Conservation (phyloP, 1,140 invertebrate species). For the Drosophila lacteicornis region DNA sequence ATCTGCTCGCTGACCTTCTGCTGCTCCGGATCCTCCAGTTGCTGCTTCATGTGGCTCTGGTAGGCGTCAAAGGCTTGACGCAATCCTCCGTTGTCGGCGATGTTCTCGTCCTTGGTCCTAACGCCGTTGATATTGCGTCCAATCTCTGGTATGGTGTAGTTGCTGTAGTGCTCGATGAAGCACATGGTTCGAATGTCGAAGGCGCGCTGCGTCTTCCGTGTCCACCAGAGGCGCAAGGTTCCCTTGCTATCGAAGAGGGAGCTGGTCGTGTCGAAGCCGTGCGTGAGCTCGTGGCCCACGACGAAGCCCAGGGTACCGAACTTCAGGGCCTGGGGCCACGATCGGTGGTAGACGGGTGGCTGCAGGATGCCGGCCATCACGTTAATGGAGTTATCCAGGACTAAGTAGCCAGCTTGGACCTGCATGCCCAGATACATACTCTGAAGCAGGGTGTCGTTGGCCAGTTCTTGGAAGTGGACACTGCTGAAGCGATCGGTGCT, state of each 20-base stretch:
- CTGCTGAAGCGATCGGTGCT: constrained; percentile 54
- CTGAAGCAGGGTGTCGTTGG: constrained; percentile 57
- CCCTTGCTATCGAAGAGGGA: constrained; percentile 51
- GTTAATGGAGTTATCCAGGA: constrained; percentile 72
- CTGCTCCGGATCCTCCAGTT: constrained; percentile 73
- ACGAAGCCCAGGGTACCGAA: constrained; percentile 72
- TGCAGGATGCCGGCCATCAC: constrained; percentile 94
- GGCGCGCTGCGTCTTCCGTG: constrained; percentile 32
- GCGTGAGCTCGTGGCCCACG: constrained; percentile 73
- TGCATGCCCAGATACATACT: constrained; percentile 57
- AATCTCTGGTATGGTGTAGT: constrained; percentile 84
- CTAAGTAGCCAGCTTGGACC: constrained; percentile 65
- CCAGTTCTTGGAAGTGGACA: constrained; percentile 41
- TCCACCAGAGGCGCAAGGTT: constrained; percentile 72
- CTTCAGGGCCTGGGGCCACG: constrained; percentile 70
- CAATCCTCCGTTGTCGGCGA: constrained; percentile 94
- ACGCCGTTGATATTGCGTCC: constrained; percentile 86
- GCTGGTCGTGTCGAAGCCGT: constrained; percentile 67
- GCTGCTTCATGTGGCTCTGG: constrained; percentile 54
- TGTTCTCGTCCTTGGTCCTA: constrained; percentile 89
- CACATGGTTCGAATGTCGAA: constrained; percentile 87
- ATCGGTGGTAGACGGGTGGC: constrained; percentile 94
- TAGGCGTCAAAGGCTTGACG: constrained; percentile 95
- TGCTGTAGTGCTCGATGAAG: constrained; percentile 90
- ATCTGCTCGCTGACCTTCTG: constrained; percentile 85